phyloP scores from a whole-genome alignment of 1,140 invertebrate species.

The Potamilus streckersoni region DNA sequence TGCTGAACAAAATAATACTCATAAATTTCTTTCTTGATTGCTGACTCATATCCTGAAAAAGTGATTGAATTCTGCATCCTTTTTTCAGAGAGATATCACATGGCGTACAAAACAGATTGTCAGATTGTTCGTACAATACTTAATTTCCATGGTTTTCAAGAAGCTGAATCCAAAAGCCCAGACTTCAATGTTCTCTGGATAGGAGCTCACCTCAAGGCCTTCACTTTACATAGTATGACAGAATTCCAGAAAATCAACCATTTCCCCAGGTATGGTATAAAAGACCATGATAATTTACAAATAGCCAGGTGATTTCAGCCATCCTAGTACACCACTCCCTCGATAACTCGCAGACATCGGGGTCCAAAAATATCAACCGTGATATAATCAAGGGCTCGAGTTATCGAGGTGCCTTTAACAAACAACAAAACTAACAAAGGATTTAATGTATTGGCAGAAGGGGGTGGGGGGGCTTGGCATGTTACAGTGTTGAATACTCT shows the following conservation, averaged over 20 bases:
- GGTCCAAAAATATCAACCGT: too few relatives aligned
- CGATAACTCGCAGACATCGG: too few relatives aligned
- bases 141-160: slow-evolving; percentile 65
- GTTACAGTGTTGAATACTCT: too few relatives aligned
- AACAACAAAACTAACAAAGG: too few relatives aligned
- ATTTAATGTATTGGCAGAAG: too few relatives aligned
- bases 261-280: slow-evolving; percentile 82
- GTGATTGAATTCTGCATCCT: slow-evolving; percentile 1
- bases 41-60: neutral
- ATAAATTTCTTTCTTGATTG: slow-evolving; percentile 4
- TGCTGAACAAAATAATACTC: slow-evolving; percentile 5
- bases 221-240: slow-evolving; percentile 81
- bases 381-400: too few relatives aligned
- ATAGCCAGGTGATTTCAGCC: too few relatives aligned
- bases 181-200: slow-evolving; percentile 93
- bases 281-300: too few relatives aligned
- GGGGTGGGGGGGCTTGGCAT: too few relatives aligned
- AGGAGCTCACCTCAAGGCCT: slow-evolving; percentile 90
- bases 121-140: slow-evolving; percentile 65
- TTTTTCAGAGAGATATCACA: slow-evolving; percentile 65
- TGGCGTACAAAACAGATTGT: slow-evolving; percentile 67
- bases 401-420: too few relatives aligned
- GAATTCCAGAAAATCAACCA: slow-evolving; percentile 93
- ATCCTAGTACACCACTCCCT: too few relatives aligned
- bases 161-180: slow-evolving; percentile 71